A percentile compares a stretch with the other conserved stretches of the same genome.
phyloP scores from a whole-genome alignment of 2,797 vertebrate species.

The Cyprinella venusta region DNA sequence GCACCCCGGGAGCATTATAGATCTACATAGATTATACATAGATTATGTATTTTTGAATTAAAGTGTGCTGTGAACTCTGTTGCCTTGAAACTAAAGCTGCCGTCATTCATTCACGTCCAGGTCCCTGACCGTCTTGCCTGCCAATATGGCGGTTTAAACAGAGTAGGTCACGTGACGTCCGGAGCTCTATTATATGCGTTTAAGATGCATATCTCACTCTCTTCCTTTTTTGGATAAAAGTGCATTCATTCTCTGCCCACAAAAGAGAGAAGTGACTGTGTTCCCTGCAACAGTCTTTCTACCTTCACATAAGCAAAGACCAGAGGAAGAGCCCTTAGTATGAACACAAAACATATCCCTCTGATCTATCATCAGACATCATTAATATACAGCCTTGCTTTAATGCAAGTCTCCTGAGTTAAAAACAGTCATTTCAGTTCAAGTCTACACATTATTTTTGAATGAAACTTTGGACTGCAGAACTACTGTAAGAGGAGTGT shows the following conservation, averaged over 20 bases:
- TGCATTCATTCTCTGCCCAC: neutral
- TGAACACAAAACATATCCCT: constrained; percentile 6
- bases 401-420: constrained; percentile 62
- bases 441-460: constrained; percentile 8
- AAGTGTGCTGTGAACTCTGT: too few relatives aligned
- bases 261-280: neutral
- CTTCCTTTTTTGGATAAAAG: neutral
- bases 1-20: too few relatives aligned
- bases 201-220: neutral
- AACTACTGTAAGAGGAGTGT: neutral
- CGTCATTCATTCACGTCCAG: too few relatives aligned
- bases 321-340: constrained; percentile 37
- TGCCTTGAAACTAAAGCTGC: too few relatives aligned
- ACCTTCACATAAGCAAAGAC: neutral
- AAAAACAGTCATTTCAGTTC: constrained; percentile 37
- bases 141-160: too few relatives aligned
- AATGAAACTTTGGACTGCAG: constrained; percentile 22
- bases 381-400: constrained; percentile 40
- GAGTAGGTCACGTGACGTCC: too few relatives aligned
- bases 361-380: constrained; percentile 24
- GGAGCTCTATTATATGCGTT: too few relatives aligned
- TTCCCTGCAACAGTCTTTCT: neutral
- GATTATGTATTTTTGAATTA: too few relatives aligned
- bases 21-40: too few relatives aligned
- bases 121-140: too few relatives aligned